Conservation (phyloP, 1,140 invertebrate species). For the Papilio glaucus region DNA sequence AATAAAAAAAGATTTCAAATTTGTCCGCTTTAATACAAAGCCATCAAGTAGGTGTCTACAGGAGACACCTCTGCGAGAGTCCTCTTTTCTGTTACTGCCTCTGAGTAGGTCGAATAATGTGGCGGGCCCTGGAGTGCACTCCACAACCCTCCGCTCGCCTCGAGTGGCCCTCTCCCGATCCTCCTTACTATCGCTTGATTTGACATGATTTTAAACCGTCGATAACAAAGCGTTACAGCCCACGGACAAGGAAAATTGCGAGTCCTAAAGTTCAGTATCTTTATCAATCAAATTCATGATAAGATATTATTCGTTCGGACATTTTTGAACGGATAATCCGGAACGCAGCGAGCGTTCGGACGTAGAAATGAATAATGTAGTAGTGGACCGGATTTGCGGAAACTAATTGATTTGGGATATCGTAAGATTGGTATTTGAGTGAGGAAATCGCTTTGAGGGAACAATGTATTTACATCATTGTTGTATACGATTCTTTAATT, state of each 20-base stretch:
- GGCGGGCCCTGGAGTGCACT: slow-evolving; percentile 71
- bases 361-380: slow-evolving; percentile 51
- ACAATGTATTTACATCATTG: slow-evolving; percentile 13
- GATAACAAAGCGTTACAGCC: slow-evolving; percentile 59
- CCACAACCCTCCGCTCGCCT: slow-evolving; percentile 57
- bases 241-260: slow-evolving; percentile 37
- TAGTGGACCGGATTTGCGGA: slow-evolving; percentile 42
- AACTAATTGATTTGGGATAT: slow-evolving; percentile 58
- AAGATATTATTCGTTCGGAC: slow-evolving; percentile 28
- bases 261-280: slow-evolving; percentile 11
- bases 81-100: slow-evolving; percentile 58
- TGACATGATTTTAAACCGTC: slow-evolving; percentile 81
- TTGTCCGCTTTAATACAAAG: slow-evolving; percentile 45
- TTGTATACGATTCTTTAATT: background rate
- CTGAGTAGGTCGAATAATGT: slow-evolving; percentile 82
- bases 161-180: slow-evolving; percentile 63
- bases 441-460: slow-evolving; percentile 20
- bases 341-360: background rate
- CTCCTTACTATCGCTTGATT: slow-evolving; percentile 79
- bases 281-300: slow-evolving; percentile 23
- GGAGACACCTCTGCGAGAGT: slow-evolving; percentile 58
- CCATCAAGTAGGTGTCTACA: slow-evolving; percentile 62
- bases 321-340: slow-evolving; percentile 37
- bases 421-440: slow-evolving; percentile 42
- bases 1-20: slow-evolving; percentile 11